Conservation (phyloP, 2,888 invertebrate species). For the Drosophila planitibia region DNA sequence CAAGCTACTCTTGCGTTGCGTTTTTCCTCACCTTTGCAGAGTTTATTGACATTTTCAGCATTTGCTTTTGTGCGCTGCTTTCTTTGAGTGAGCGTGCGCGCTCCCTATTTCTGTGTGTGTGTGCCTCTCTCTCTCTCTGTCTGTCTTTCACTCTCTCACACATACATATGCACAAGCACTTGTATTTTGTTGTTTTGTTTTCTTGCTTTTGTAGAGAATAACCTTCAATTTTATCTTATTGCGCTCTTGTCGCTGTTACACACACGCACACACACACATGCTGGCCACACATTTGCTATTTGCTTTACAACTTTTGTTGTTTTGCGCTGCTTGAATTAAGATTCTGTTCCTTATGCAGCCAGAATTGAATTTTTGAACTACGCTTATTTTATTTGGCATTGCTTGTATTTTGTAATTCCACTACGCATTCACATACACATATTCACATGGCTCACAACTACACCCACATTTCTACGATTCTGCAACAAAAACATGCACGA, state of each 20-base stretch:
- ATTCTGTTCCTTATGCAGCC: constrained; percentile 43
- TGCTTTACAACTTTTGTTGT: constrained; percentile 46
- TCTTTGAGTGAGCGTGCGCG: constrained; percentile 68
- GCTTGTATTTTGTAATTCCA: constrained; percentile 45
- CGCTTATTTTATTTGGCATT: constrained; percentile 35
- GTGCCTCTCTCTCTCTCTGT: constrained; percentile 18
- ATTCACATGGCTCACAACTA: constrained; percentile 24
- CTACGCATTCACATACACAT: constrained; percentile 32
- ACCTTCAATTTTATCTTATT: constrained; percentile 79
- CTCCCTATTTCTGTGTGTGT: constrained; percentile 49
- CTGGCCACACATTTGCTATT: constrained; percentile 44
- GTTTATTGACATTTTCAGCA: constrained; percentile 82
- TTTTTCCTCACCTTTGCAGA: constrained; percentile 81
- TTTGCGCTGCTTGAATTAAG: constrained; percentile 53
- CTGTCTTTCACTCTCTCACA: constrained; percentile 37
- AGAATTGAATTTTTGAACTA: constrained; percentile 41
- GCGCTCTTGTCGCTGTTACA: constrained; percentile 59
- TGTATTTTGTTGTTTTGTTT: constrained; percentile 37
- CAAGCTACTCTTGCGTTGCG: constrained; percentile 73
- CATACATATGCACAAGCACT: constrained; percentile 49
- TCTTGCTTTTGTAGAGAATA: constrained; percentile 61
- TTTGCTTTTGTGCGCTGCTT: constrained; percentile 77
- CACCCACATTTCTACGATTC: constrained; percentile 43
- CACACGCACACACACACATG: constrained; percentile 25
- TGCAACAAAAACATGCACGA: constrained; percentile 32